Evolutionary conservation across 2,113 vertebrate genomes (phyloP).

Genomic region (Lepus americanus): DNA sequence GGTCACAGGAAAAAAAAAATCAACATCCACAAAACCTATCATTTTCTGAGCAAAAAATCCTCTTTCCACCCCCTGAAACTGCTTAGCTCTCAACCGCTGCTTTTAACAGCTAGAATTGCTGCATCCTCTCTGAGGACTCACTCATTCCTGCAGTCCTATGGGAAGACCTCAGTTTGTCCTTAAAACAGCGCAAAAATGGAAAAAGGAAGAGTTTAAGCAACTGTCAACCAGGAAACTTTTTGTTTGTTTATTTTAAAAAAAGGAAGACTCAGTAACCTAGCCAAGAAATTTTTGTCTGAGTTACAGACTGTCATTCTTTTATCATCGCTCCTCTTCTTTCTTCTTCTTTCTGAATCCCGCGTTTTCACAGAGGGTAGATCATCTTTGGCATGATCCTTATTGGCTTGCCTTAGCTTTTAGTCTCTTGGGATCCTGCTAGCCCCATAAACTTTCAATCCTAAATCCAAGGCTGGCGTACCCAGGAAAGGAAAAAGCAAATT

Average conservation of each 20-base stretch:
- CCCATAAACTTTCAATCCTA: slow-evolving; percentile 86
- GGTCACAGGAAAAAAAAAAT: neutral
- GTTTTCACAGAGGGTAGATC: slow-evolving; percentile 86
- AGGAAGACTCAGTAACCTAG: slow-evolving; percentile 80
- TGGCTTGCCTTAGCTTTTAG: slow-evolving; percentile 79
- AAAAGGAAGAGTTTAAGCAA: slow-evolving; percentile 84
- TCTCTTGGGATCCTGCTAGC: slow-evolving; percentile 84
- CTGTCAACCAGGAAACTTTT: slow-evolving; percentile 86
- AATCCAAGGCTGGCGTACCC: slow-evolving; percentile 84
- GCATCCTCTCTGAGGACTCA: neutral
- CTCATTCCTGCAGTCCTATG: slow-evolving; percentile 69
- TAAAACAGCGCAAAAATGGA: slow-evolving; percentile 78
- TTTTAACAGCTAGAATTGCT: neutral
- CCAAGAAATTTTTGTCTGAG: slow-evolving; percentile 86
- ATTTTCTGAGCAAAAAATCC: slow-evolving; percentile 33
- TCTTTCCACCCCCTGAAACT: neutral
- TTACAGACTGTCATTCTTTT: slow-evolving; percentile 86
- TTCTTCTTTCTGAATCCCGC: slow-evolving; percentile 75
- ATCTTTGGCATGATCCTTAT: slow-evolving; percentile 83
- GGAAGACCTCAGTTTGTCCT: slow-evolving; percentile 82
- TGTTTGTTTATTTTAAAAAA: slow-evolving; percentile 85
- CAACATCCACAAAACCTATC: neutral
- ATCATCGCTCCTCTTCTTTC: slow-evolving; percentile 70
- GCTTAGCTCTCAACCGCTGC: neutral
- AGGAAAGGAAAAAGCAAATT: slow-evolving; percentile 84